Evolutionary conservation across 1,140 invertebrate species (phyloP).

Genomic region (Drosophila leontia): DNA sequence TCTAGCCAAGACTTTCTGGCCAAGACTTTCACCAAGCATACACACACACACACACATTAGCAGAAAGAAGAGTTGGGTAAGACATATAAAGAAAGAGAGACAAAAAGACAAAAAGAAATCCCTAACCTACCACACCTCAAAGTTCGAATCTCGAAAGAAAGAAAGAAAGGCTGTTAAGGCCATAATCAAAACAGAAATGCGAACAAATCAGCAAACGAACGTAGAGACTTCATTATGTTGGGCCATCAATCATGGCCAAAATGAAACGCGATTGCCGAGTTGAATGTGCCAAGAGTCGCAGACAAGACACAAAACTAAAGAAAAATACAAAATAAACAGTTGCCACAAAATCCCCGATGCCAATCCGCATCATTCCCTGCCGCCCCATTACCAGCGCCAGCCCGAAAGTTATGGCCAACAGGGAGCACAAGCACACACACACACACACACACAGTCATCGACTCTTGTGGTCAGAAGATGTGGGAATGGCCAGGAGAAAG

Average conservation of each 20-base stretch:
- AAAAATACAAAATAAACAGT: slow-evolving; percentile 49
- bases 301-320: slow-evolving; percentile 31
- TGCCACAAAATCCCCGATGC: slow-evolving; percentile 45
- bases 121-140: slow-evolving; percentile 79
- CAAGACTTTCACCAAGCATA: slow-evolving; percentile 55
- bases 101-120: slow-evolving; percentile 33
- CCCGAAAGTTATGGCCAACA: slow-evolving; percentile 37
- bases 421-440: slow-evolving; percentile 13
- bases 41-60: neutral
- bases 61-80: slow-evolving; percentile 13
- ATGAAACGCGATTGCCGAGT: slow-evolving; percentile 51
- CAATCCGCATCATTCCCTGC: slow-evolving; percentile 9
- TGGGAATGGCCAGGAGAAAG: slow-evolving; percentile 20
- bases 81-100: slow-evolving; percentile 11
- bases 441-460: slow-evolving; percentile 36
- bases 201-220: slow-evolving; percentile 72
- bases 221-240: slow-evolving; percentile 72
- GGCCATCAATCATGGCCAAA: slow-evolving; percentile 78
- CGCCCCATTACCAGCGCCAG: slow-evolving; percentile 9
- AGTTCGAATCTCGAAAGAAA: slow-evolving; percentile 43
- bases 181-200: slow-evolving; percentile 76
- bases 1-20: slow-evolving; percentile 42
- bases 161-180: slow-evolving; percentile 66
- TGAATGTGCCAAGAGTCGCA: slow-evolving; percentile 65
- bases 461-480: slow-evolving; percentile 64